Evolutionary conservation across 2,888 invertebrate species (phyloP), one percentile per base, ranked within the genome.

Genomic region (Heliconius aoede): DNA sequence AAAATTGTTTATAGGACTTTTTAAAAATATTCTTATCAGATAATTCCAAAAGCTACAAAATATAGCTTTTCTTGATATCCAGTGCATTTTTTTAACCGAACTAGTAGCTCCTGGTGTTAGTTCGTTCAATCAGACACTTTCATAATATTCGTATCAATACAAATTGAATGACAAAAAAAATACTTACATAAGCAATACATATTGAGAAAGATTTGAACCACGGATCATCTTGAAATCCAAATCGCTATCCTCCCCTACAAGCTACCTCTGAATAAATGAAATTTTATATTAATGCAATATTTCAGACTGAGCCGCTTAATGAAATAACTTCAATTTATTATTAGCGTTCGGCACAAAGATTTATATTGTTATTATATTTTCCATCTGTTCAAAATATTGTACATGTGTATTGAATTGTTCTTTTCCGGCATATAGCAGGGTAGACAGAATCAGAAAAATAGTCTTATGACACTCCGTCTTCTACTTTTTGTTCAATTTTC

Each of bases 201-300:
- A 51, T 30, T 15, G 13, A 69, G 51, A 7, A 15, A 11, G 13
- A 51, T 30, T 30, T 55, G 51, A 30, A 51, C 72, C 11, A 26
- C 58, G 58, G 32, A 36, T 55, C 55, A 60, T 58, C 58, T 51
- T 51, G 21, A 24, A 60, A 60, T 32, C 69, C n/a, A 55, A 32
- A 28, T 32, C 60, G 28, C 8, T n/a, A 21, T 40, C 36, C 51
- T 4, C 46, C 62, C 36, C 21, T 58, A 18, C 32, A 26, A 75
- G 32, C 51, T n/a, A 69, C 75, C 46, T 79, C 58, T 28, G 73
- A 68, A 82, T 81, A 83, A 83, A 85, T 85, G 83, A 83, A 84
- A 84, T 85, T 84, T 81, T 84, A 83, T 84, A 84, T 85, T 84
- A 84, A 82, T 83, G 81, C 83, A 80, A 83, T 85, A 85, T 82